Conservation (phyloP, 2,113 vertebrate species). For the Pteruthius melanotis region DNA sequence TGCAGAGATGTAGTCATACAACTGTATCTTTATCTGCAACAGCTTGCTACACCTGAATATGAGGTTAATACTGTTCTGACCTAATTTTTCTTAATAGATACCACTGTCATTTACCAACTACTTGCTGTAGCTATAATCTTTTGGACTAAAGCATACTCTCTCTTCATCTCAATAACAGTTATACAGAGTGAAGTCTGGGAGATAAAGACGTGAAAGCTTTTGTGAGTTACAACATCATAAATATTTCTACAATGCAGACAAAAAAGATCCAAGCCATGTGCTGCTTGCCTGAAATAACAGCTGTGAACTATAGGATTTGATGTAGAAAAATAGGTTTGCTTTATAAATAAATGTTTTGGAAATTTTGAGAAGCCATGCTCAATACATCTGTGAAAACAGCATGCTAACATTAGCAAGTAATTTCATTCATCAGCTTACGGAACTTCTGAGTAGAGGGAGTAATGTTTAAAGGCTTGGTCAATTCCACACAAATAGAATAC, state of each 20-base stretch:
- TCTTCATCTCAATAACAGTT: neutral
- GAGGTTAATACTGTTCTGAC: neutral
- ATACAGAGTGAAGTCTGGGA: neutral
- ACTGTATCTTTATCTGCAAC: neutral
- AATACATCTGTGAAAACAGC: neutral
- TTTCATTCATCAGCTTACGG: neutral
- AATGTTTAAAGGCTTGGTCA: neutral
- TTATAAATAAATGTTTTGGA: neutral
- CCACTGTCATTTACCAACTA: neutral
- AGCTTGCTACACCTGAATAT: neutral
- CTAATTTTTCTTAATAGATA: neutral
- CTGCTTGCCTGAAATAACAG: neutral
- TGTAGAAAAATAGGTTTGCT: neutral
- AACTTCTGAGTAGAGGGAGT: neutral
- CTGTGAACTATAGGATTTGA: neutral
- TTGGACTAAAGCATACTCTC: neutral
- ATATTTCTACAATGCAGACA: neutral
- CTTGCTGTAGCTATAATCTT: neutral
- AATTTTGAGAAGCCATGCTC: neutral
- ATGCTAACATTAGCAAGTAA: neutral
- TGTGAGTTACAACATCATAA: neutral
- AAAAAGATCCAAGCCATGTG: neutral
- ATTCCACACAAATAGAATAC: neutral
- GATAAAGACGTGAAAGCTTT: neutral
- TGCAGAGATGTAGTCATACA: neutral